phyloP scores from a whole-genome alignment of 37 sponge, comb jelly and placozoan genomes.

The Haliclona indistincta region DNA sequence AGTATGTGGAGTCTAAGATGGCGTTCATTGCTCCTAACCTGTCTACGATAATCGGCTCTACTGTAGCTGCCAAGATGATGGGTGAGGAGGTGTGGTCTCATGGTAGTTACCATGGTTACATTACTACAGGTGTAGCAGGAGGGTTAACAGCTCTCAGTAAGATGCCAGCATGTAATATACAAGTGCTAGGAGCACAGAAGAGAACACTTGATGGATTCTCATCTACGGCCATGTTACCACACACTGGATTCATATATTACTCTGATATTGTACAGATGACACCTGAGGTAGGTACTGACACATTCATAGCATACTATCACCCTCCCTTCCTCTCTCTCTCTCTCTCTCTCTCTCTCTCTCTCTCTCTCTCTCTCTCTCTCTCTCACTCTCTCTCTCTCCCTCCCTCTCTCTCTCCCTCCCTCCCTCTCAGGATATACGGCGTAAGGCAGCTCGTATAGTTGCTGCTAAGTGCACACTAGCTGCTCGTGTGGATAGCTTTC shows the following conservation, averaged over 20 bases:
- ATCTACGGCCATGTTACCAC: conserved; percentile 75
- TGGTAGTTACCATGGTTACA: too few relatives aligned
- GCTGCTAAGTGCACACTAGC: conserved; percentile 96
- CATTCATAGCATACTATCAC: too few relatives aligned
- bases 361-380: too few relatives aligned
- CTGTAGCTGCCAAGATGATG: conserved; percentile 97
- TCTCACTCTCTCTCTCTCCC: too few relatives aligned
- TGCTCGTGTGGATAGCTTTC: conserved; percentile 94
- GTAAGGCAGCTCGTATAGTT: conserved; percentile 86
- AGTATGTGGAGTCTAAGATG: conserved; percentile 96
- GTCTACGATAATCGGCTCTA: conserved; percentile 87
- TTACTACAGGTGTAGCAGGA: conserved; percentile 95
- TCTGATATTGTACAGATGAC: conserved; percentile 90
- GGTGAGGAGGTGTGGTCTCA: too few relatives aligned
- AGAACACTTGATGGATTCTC: conserved; percentile 93
- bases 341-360: too few relatives aligned
- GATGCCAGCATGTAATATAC: conserved; percentile 97
- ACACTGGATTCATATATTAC: conserved; percentile 92
- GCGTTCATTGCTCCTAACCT: conserved; percentile 95
- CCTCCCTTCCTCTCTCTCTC: too few relatives aligned
- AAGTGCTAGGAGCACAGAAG: conserved; percentile 91
- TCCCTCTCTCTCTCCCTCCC: too few relatives aligned
- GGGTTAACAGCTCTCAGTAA: conserved; percentile 91
- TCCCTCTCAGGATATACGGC: conserved; percentile 85
- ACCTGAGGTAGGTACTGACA: conserved; percentile 56